Base-by-base conservation (phyloP, 2,113 vertebrate species). In the Empidonax traillii region DNA sequence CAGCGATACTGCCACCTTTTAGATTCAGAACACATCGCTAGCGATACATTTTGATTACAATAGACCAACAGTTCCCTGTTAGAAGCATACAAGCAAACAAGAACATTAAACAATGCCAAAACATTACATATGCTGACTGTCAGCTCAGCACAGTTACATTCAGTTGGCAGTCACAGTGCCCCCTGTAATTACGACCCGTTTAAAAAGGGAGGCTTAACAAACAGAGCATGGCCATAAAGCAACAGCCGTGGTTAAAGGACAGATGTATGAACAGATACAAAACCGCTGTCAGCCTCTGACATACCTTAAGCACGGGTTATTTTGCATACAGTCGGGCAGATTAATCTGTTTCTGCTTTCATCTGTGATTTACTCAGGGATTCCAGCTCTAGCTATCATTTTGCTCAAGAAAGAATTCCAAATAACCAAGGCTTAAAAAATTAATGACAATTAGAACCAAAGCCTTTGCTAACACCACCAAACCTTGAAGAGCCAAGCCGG, bases 81-180 rank as follows among this genome's bases (percentile, higher is more conserved):
- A 63, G 80, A 92, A 68, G 73, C 93, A 86, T 18, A 63, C 72
- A 92, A 73, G 76, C 72, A 84, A 90, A 92, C 35, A 56, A 81
- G 80, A 92, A 80, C 93, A 37, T 71, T 89, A 71, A 93, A 90
- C 89, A 92, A 89, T 86, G 83, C 86, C 95, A 94, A 73, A 93
- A 89, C 90, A 93, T 93, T 85, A 90, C 92, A 96, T 83, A 83
- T 56, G 91, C 94, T 84, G 93, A 87, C 88, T 7, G 4, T 93
- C 90, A 90, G 88, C 86, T 87, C 90, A 66, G 76, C 71, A 44
- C 83, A 55, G 89, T 66, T 83, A 88, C 79, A 63, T 88, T 92
- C 41, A 93, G 79, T 79, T 71, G 65, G 76, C 83, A 62, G 83
- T 46, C 92, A 93, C 62, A 43, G 39, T 46, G 72, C 59, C 67